These are phyloP conservation scores for Pseudomyrmex flavicornis DNA, from an alignment of 1,140 invertebrate genomes.

Conservation along the genomic window DNA sequence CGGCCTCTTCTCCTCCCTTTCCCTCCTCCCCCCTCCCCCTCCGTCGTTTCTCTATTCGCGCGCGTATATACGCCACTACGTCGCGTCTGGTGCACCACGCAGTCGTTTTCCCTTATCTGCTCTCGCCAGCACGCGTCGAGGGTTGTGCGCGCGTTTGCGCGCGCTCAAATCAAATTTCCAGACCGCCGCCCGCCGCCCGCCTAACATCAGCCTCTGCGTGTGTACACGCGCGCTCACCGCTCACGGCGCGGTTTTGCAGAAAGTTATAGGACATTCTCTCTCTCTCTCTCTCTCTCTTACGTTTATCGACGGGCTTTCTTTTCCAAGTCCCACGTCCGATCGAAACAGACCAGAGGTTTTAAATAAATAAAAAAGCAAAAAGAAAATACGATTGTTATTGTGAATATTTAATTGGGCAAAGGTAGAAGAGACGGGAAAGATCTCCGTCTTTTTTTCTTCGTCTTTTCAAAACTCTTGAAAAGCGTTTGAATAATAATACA, in stretches of 20 bases:
- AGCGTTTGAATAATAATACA: background rate
- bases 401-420: too few relatives aligned
- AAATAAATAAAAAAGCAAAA: background rate
- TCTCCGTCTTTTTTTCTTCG: too few relatives aligned
- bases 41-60: constrained; percentile 36
- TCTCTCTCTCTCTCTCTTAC: too few relatives aligned
- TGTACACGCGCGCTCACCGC: too few relatives aligned
- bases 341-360: background rate
- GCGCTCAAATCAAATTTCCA: constrained; percentile 44
- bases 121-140: constrained; percentile 27
- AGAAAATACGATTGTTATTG: background rate
- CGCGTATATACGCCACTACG: constrained; percentile 32
- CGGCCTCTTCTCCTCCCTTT: background rate
- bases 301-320: too few relatives aligned
- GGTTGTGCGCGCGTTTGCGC: constrained; percentile 20
- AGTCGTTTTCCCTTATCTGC: constrained; percentile 43
- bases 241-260: background rate
- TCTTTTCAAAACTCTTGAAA: background rate
- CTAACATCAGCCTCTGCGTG: background rate
- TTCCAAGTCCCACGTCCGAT: too few relatives aligned
- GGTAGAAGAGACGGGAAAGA: too few relatives aligned
- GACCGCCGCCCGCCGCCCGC: constrained; percentile 6
- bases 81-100: background rate
- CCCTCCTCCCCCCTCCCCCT: background rate
- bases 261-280: background rate